Evolutionary conservation across 2,888 invertebrate genomes (phyloP), one percentile per base, ranked within the genome.

Genomic region (Scaptomyza reducta): DNA sequence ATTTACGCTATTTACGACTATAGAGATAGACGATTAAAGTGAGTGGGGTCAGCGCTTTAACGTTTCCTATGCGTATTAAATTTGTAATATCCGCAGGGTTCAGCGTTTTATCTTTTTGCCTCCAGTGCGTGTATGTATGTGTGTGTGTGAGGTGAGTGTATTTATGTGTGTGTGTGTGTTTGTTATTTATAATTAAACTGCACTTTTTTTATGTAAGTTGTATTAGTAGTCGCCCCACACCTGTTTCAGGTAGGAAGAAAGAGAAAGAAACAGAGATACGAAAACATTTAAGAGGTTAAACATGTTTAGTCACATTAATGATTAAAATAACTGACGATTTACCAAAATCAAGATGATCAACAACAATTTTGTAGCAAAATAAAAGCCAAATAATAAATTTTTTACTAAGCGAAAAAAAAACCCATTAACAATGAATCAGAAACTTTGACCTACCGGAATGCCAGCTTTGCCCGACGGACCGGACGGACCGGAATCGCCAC

Each of bases 211-310:
- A 77, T 73, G 77, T 85, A 79, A 74, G 75, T 63, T 63, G 79
- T 76, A 90, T 91, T 92, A 92, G 91, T 91, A 92, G 89, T 90
- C 91, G 89, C 89, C 91, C 91, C 91, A 92, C 89, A 91, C 91
- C 91, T 92, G 91, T 91, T 91, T 86, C 89, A 88, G 88, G 85
- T 85, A 64, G 60, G 77, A 64, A 78, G 49, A 80, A 55, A 69
- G 54, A 71, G 49, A 55, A 55, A 77, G 55, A 79, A 58, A 58
- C 40, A 62, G 54, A 61, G 42, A 77, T 62, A 67, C 63, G 60
- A 58, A 61, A 67, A 69, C 59, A 76, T 56, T 53, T 54, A 64
- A 42, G 16, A 22, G 57, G 79, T 77, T 77, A 75, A 81, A 74
- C 66, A 75, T 67, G 46, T 76, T 87, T 86, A 89, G 81, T 87